Evolutionary conservation across 2,113 vertebrate species (phyloP).

Genomic region (Nothoprocta pentlandii): DNA sequence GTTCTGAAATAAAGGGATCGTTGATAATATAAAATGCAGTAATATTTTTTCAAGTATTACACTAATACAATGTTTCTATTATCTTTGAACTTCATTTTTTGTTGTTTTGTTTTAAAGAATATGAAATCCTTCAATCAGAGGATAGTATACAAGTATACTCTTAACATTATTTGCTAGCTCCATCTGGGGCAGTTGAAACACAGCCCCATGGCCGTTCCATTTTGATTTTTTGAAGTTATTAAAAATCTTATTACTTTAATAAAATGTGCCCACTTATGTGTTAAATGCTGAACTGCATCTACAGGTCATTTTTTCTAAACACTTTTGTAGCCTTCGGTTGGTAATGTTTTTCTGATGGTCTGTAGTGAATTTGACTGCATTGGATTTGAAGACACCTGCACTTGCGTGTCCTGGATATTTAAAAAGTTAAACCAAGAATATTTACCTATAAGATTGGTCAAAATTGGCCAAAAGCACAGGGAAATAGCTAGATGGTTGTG

Average conservation of each 20-base stretch:
- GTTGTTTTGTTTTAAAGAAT: not conserved
- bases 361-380: not conserved
- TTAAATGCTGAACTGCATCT: not conserved
- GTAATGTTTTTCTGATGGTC: not conserved
- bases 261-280: not conserved
- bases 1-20: not conserved
- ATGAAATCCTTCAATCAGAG: not conserved
- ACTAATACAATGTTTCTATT: not conserved
- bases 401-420: not conserved
- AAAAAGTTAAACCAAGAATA: not conserved
- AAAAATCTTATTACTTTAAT: not conserved
- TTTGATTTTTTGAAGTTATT: not conserved
- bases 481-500: not conserved
- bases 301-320: not conserved
- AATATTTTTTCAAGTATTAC: not conserved
- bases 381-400: not conserved
- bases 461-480: not conserved
- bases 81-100: not conserved
- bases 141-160: not conserved
- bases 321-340: not conserved
- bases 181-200: not conserved
- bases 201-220: not conserved
- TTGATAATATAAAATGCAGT: not conserved
- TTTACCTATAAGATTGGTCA: not conserved
- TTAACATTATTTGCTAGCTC: not conserved